Evolutionary conservation across 1,140 invertebrate genomes (phyloP), one percentile per base, ranked within the genome.

Genomic region (Augochlora pura): DNA sequence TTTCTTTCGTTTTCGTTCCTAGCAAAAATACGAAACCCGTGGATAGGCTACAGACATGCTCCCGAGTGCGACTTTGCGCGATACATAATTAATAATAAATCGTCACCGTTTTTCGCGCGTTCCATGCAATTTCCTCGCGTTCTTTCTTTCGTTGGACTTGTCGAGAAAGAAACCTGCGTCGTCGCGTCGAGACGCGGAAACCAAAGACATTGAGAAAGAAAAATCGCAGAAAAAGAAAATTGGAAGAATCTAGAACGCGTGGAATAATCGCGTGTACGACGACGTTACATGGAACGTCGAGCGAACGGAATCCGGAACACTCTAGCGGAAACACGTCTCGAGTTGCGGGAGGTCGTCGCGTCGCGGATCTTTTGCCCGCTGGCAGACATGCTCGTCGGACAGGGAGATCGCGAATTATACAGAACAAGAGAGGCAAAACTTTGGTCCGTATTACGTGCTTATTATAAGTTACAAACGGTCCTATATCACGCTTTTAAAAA

Each of bases 231-330:
- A 12, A 46, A 12, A 12, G 2, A 14, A 46, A 46, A 12, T 10
- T 46, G 10, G 14, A 52, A 52, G 49, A 6, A 52, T 52, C 4
- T 16, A 16, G 16, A 21, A 52, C 6, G 14, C 16, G 16, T 18
- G 1, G 14, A 52, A 1, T 14, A 49, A 52, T 21, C 49, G 49
- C 18, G 49, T 18, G 49, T 72, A 72, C n/a, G n/a, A n/a, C n/a
- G n/a, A 78, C 72, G 62, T 78, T 76, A 76, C 74, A 76, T 68
- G 74, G 74, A 76, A 68, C 68, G 74, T 76, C 74, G 73, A 54
- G 42, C n/a, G 9, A 65, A 74, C 32, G 46, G 4, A 62, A 64
- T 21, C 63, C 60, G 49, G 14, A 62, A 76, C 4, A 32, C n/a
- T n/a, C n/a, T n/a, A 32, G 1, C 38, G 63, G 49, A 57, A 52